These are phyloP conservation scores for Enteromius paludinosus DNA, from an alignment of 2,797 vertebrate species.

Conservation along the genomic window DNA sequence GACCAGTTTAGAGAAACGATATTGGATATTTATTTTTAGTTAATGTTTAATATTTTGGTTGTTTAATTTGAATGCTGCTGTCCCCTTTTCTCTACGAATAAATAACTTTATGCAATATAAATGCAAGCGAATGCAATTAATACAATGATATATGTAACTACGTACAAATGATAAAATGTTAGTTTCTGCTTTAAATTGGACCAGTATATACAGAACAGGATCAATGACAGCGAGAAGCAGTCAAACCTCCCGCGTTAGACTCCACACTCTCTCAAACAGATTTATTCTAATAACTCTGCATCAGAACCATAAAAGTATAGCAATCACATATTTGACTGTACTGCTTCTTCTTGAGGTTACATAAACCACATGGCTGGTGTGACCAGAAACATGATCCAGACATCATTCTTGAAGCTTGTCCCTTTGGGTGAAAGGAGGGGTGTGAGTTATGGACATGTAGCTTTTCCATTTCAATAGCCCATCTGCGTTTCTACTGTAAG, in stretches of 20 bases:
- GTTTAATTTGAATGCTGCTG: not conserved
- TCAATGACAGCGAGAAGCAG: not conserved
- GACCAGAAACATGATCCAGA: slow-evolving; percentile 78
- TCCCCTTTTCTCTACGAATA: not conserved
- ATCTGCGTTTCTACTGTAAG: slow-evolving; percentile 72
- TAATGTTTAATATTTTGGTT: too few relatives aligned
- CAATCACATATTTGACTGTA: slow-evolving; percentile 38
- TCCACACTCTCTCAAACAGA: slow-evolving; percentile 1
- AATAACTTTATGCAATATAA: not conserved
- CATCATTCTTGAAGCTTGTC: slow-evolving; percentile 69
- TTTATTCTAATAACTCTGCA: slow-evolving; percentile 37
- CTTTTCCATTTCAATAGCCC: slow-evolving; percentile 68
- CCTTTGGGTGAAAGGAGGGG: slow-evolving; percentile 65
- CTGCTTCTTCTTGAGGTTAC: slow-evolving; percentile 58
- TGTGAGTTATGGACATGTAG: slow-evolving; percentile 66
- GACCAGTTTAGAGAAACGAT: not conserved
- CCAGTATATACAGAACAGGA: not conserved
- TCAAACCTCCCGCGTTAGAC: not conserved
- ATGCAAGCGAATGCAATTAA: not conserved
- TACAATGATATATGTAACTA: not conserved
- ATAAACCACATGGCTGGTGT: slow-evolving; percentile 73
- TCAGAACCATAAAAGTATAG: slow-evolving; percentile 35
- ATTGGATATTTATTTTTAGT: not conserved
- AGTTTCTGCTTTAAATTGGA: not conserved
- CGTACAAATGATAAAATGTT: not conserved